A percentile compares a stretch with the other conserved stretches of the same genome.
Conservation (phyloP, 2,797 vertebrate genomes). For the Rhinophrynus dorsalis region DNA sequence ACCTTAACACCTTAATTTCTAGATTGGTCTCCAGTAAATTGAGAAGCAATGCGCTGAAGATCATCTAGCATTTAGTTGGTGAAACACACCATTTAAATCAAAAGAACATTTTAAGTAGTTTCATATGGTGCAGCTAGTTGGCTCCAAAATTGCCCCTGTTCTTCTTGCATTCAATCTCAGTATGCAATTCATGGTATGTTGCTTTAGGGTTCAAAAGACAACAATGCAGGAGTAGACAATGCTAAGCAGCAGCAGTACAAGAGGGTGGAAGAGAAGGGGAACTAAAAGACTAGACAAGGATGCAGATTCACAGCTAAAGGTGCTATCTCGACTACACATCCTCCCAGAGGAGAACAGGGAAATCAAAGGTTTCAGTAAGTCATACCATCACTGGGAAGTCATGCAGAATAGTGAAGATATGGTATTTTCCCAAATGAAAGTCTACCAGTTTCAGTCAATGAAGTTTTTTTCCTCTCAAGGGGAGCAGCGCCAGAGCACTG, state of each 20-base stretch:
- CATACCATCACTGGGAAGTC: slow-evolving; percentile 47
- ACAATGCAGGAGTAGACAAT: background rate
- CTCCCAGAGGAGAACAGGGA: slow-evolving; percentile 23
- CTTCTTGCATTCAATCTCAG: too few relatives aligned
- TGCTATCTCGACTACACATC: slow-evolving; percentile 20
- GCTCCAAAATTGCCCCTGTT: too few relatives aligned
- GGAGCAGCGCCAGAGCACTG: slow-evolving; percentile 38
- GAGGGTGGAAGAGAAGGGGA: background rate
- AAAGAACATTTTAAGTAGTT: too few relatives aligned
- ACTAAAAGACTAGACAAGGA: slow-evolving; percentile 11
- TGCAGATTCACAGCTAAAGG: background rate
- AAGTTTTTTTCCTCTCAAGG: slow-evolving; percentile 34
- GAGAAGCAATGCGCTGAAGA: too few relatives aligned
- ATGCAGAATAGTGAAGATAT: slow-evolving; percentile 37
- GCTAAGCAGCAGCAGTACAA: too few relatives aligned
- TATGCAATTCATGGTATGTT: too few relatives aligned
- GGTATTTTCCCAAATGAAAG: slow-evolving; percentile 37
- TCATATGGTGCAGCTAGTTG: too few relatives aligned
- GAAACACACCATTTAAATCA: too few relatives aligned
- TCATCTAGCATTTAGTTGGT: too few relatives aligned
- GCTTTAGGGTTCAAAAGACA: background rate
- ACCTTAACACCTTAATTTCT: too few relatives aligned
- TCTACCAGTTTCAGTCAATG: slow-evolving; percentile 41
- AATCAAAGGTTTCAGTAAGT: slow-evolving; percentile 7
- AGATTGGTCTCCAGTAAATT: too few relatives aligned